A percentile compares a stretch with the other conserved stretches of the same genome.
phyloP scores from a whole-genome alignment of 2,888 invertebrate genomes.

The Conomelus anceps region DNA sequence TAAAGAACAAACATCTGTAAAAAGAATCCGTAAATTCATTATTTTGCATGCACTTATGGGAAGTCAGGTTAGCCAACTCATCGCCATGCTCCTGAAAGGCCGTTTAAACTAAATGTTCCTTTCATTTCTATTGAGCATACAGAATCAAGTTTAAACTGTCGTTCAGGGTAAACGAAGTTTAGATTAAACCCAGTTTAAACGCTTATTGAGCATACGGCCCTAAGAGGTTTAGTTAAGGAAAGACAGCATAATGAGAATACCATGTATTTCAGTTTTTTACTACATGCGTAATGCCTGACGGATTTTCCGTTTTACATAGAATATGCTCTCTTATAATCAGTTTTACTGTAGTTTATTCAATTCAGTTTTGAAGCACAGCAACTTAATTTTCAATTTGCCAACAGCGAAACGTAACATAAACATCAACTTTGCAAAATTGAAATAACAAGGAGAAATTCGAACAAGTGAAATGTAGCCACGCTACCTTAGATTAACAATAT shows the following conservation, averaged over 20 bases:
- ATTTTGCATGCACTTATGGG: no score
- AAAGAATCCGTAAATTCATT: no score
- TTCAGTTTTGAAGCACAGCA: not conserved
- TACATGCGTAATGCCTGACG: not conserved
- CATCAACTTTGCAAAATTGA: not conserved
- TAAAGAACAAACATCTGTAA: no score
- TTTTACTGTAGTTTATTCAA: not conserved
- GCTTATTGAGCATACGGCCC: no score
- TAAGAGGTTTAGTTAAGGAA: not conserved
- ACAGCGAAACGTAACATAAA: not conserved
- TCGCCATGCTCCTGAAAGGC: no score
- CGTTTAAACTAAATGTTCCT: no score
- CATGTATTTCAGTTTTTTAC: not conserved
- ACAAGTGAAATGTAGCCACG: not conserved
- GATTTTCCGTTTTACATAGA: not conserved
- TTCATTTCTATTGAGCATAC: no score
- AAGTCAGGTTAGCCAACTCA: no score
- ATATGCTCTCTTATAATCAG: not conserved
- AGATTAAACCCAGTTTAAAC: no score
- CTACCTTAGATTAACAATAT: not conserved
- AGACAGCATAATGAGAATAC: not conserved
- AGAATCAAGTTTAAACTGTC: no score
- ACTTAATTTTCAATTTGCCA: not conserved
- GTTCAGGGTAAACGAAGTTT: no score
- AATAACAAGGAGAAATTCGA: not conserved